Conservation (phyloP, 1,140 invertebrate species). For the Cydia splendana region DNA sequence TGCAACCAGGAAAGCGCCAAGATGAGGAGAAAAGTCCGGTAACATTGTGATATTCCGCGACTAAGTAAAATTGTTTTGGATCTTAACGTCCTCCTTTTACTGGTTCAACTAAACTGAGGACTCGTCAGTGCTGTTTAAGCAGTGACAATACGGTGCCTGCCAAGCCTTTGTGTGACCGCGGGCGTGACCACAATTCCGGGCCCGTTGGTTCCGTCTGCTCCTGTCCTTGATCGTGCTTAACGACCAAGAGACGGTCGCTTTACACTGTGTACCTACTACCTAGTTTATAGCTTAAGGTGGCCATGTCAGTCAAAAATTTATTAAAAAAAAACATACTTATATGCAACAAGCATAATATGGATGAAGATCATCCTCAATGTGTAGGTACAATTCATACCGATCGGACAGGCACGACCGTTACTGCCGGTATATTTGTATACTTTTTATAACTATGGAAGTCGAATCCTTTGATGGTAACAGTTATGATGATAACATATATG, state of each 20-base stretch:
- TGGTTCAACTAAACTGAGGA: background rate
- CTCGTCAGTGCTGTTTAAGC: background rate
- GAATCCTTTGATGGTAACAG: too few relatives aligned
- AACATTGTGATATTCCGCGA: too few relatives aligned
- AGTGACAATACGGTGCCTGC: background rate
- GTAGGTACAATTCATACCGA: too few relatives aligned
- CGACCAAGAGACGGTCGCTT: background rate
- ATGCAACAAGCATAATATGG: too few relatives aligned
- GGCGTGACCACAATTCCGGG: conserved; percentile 12
- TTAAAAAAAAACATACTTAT: too few relatives aligned
- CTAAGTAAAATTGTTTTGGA: background rate
- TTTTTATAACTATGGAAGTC: too few relatives aligned
- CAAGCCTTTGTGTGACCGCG: conserved; percentile 11
- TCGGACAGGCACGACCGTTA: too few relatives aligned
- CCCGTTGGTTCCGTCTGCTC: background rate
- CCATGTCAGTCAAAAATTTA: background rate
- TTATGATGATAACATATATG: too few relatives aligned
- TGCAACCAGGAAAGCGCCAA: too few relatives aligned
- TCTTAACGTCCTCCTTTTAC: background rate
- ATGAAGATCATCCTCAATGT: too few relatives aligned
- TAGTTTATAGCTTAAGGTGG: background rate
- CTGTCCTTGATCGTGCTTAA: background rate
- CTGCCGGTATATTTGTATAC: too few relatives aligned
- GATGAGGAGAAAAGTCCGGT: too few relatives aligned
- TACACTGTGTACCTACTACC: background rate